Conservation (phyloP, 1,140 invertebrate species). For the Xylocopa sonorina region DNA sequence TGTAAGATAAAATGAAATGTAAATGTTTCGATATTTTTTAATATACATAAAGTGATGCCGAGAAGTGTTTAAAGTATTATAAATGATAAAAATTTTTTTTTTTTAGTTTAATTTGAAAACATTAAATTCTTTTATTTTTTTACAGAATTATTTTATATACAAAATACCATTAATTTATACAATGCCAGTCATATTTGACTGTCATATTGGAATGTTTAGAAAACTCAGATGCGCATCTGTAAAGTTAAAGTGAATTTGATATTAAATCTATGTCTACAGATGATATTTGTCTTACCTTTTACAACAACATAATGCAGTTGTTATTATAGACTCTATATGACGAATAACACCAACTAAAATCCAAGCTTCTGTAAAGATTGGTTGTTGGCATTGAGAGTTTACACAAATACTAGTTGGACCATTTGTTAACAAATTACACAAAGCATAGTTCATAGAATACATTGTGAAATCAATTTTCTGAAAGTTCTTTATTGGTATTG, state of each 20-base stretch:
- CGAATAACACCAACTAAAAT: conserved; percentile 61
- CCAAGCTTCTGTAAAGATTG: conserved; percentile 77
- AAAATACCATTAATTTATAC: conserved; percentile 47
- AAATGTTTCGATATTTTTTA: conserved; percentile 16
- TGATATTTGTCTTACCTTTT: conserved; percentile 65
- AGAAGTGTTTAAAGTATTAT: conserved; percentile 14
- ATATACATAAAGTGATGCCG: neutral
- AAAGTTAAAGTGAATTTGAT: conserved; percentile 49
- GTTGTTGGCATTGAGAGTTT: conserved; percentile 70
- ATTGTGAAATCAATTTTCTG: conserved; percentile 48
- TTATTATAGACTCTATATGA: conserved; percentile 58
- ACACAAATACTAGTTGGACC: conserved; percentile 73
- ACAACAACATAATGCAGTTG: conserved; percentile 70
- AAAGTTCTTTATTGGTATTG: conserved; percentile 29
- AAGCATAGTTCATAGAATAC: conserved; percentile 43
- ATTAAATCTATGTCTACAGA: conserved; percentile 13
- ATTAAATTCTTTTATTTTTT: conserved; percentile 49
- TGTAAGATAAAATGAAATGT: conserved; percentile 16
- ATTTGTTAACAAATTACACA: conserved; percentile 70
- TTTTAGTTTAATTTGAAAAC: conserved; percentile 27
- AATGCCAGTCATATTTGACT: conserved; percentile 45
- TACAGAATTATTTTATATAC: conserved; percentile 48
- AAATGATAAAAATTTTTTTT: conserved; percentile 4
- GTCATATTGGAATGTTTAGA: conserved; percentile 42
- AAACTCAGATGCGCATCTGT: conserved; percentile 68